Base-by-base conservation (phyloP, 1,140 invertebrate species). In the Ips typographus region DNA sequence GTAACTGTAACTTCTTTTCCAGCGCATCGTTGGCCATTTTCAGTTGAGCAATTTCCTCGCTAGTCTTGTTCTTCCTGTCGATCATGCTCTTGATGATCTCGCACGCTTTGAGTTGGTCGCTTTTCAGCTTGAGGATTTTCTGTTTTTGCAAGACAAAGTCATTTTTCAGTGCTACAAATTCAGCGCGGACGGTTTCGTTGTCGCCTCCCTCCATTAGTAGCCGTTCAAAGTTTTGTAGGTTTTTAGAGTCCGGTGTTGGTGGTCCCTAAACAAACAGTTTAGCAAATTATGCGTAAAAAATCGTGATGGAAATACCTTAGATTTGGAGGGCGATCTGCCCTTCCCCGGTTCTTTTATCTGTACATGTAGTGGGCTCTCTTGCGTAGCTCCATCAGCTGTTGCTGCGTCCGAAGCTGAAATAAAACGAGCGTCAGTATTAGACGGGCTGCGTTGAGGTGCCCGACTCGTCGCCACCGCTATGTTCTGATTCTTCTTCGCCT, bases 31-130 rank as follows among this genome's bases (percentile, higher is more conserved):
- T 67, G 3, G 61, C 65, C 40, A 71, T 62, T 51, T 76, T 74
- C 60, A 73, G 43, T 4, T 63, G 42, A 58, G 71, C 55, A 42
- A 82, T 77, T 68, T 83, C 77, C 4, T 81, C 78, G 43, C 68
- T 77, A 74, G 65, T 68, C 44, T 68, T 73, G 44, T 73, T 76
- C 22, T 68, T 52, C 2, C 63, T 62, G 22, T 74, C 73, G 41
- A 80, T 76, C 74, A 82, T 78, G n/a, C 72, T 76, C 69, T 81
- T 78, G 44, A 82, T 79, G 38, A 79, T 77, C 52, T 77, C 75
- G 65, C 76, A 80, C 2, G 79, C 78, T 60, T 79, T 81, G 43
- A 76, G 60, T 47, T 81, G 78, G 38, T 80, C 76, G 40, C 76
- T 72, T 58, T 80, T 76, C 7, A 82, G 65, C 63, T 79, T 77